These are phyloP conservation scores for Xanthostigma xanthostigma DNA, from an alignment of 2,888 invertebrate species.

Conservation along the genomic window DNA sequence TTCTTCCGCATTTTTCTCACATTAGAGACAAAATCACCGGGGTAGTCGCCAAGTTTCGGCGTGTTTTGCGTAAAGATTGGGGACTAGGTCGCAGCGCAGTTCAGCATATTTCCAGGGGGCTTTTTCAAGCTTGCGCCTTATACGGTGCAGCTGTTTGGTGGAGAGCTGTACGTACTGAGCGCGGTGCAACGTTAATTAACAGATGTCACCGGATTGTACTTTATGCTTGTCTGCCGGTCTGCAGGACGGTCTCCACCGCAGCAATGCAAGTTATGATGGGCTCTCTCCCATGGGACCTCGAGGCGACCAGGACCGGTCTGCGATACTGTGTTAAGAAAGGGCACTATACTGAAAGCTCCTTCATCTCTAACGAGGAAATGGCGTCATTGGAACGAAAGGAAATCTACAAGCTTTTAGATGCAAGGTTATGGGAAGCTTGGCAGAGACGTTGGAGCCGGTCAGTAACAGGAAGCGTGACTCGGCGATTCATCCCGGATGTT, in stretches of 20 bases:
- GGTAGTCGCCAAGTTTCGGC: not conserved
- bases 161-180: not conserved
- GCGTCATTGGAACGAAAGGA: not conserved
- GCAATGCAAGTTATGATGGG: conserved; percentile 11
- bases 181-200: not conserved
- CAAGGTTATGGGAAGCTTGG: conserved; percentile 2
- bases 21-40: not conserved
- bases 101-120: not conserved
- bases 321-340: not conserved
- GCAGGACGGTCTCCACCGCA: conserved; percentile 11
- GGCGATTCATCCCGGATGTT: conserved; percentile 5
- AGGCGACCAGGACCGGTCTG: conserved; percentile 1
- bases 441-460: conserved; percentile 2
- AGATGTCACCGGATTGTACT: conserved; percentile 7
- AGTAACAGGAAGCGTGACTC: conserved; percentile 2
- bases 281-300: conserved; percentile 9
- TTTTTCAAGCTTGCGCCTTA: conserved; percentile 1
- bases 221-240: conserved; percentile 10
- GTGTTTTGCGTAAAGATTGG: not conserved
- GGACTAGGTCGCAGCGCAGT: not conserved
- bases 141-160: conserved; percentile 7
- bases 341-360: not conserved
- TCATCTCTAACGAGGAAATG: not conserved
- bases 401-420: not conserved
- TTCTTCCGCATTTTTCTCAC: not conserved